phyloP scores from a whole-genome alignment of 2,113 vertebrate species.

The Odocoileus hemionus region DNA sequence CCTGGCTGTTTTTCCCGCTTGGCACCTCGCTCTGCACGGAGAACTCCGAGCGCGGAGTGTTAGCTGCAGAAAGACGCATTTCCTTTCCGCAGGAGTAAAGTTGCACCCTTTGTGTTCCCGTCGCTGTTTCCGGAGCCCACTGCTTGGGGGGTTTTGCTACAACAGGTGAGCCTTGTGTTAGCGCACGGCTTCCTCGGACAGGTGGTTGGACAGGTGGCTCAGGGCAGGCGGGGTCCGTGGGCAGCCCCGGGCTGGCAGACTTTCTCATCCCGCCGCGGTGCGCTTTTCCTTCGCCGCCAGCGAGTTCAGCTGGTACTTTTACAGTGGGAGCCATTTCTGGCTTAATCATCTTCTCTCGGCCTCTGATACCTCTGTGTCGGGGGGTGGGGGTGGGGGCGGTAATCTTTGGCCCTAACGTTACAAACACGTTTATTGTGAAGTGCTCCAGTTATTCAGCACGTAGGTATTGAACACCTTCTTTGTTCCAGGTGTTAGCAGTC shows the following conservation, averaged over 20 bases:
- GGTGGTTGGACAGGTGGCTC: slow-evolving; percentile 56
- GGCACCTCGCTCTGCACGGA: not conserved
- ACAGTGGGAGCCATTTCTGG: slow-evolving; percentile 36
- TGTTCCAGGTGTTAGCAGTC: not conserved
- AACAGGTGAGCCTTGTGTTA: not conserved
- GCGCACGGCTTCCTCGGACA: not conserved
- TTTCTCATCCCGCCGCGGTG: slow-evolving; percentile 54
- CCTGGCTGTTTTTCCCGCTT: not conserved
- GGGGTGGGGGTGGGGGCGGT: too few relatives aligned
- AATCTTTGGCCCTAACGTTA: not conserved
- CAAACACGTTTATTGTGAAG: not conserved
- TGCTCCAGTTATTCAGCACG: not conserved
- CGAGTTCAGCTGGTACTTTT: not conserved
- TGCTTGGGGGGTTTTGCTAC: not conserved
- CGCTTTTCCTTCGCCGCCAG: slow-evolving; percentile 25
- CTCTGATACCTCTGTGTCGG: not conserved
- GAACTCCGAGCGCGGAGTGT: not conserved
- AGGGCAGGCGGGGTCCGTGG: not conserved
- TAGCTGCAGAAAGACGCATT: not conserved
- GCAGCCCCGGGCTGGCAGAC: slow-evolving; percentile 45
- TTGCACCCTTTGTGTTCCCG: slow-evolving; percentile 30
- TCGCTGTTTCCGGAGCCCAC: not conserved
- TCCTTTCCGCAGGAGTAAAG: slow-evolving; percentile 10
- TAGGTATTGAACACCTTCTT: not conserved
- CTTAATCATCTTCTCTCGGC: not conserved